Percentiles rank a stretch among this genome's conserved stretches.
Conservation (phyloP, 2,797 vertebrate species). For the Nyctibius grandis region DNA sequence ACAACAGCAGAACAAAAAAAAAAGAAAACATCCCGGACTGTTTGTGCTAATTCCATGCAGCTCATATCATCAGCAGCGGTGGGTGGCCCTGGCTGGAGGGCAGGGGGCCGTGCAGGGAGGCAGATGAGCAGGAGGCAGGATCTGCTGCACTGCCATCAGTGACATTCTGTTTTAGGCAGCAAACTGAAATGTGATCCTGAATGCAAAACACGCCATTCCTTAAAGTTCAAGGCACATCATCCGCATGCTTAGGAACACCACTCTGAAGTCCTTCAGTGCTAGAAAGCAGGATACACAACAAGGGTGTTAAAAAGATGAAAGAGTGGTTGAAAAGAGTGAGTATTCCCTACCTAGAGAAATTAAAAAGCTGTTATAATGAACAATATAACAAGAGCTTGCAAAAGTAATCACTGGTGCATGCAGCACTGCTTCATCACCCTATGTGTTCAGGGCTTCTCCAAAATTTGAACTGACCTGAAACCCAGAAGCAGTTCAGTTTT, state of each 20-base stretch:
- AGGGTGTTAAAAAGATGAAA: not conserved
- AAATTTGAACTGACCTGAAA: not conserved
- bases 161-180: slow-evolving; percentile 12
- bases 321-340: not conserved
- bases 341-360: not conserved
- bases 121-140: not conserved
- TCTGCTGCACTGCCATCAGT: not conserved
- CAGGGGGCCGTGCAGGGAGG: not conserved
- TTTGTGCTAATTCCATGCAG: not conserved
- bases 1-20: not conserved
- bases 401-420: not conserved
- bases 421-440: not conserved
- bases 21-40: not conserved
- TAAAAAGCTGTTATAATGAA: not conserved
- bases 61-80: fast-evolving
- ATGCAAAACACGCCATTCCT: not conserved
- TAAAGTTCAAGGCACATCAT: slow-evolving; percentile 7
- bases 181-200: slow-evolving; percentile 40
- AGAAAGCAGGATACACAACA: not conserved
- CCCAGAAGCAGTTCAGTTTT: not conserved
- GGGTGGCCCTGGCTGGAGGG: not conserved
- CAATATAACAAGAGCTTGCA: not conserved
- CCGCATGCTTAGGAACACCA: not conserved
- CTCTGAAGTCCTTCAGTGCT: not conserved
- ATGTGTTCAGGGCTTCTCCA: not conserved